Evolutionary conservation across 2,113 vertebrate species (phyloP).

Genomic region (human): DNA sequence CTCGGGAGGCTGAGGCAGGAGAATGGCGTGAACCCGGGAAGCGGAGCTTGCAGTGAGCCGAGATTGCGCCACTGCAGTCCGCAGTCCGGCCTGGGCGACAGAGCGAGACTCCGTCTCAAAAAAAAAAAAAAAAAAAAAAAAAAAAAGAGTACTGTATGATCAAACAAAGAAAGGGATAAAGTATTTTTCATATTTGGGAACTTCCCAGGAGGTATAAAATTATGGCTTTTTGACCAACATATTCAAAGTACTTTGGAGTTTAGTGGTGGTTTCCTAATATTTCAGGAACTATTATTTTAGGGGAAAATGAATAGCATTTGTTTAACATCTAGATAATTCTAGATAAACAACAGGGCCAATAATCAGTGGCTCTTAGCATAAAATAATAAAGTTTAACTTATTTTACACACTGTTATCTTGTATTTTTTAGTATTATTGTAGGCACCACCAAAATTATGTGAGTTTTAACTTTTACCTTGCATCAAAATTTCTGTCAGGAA

Average conservation of each 20-base stretch:
- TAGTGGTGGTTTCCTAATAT: neutral
- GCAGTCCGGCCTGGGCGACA: too few species aligned
- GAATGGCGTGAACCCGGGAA: too few species aligned
- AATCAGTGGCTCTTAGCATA: neutral
- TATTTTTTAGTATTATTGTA: neutral
- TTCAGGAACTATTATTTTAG: neutral
- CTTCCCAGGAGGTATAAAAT: neutral
- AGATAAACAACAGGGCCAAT: neutral
- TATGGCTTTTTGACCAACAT: neutral
- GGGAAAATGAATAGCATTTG: neutral
- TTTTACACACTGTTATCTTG: neutral
- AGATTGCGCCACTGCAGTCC: too few species aligned
- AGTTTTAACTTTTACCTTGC: neutral
- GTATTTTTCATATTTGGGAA: neutral
- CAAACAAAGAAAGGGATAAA: neutral
- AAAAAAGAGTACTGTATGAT: neutral
- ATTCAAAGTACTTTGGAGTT: neutral
- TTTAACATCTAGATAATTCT: neutral
- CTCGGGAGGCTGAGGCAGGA: too few species aligned
- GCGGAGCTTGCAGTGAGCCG: too few species aligned
- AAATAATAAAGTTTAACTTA: neutral
- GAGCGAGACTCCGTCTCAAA: too few species aligned
- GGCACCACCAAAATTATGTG: neutral
- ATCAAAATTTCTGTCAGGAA: neutral
- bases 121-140: too few species aligned